phyloP scores from a whole-genome alignment of 2,888 invertebrate species.

The Caenorhabditis sp. region DNA sequence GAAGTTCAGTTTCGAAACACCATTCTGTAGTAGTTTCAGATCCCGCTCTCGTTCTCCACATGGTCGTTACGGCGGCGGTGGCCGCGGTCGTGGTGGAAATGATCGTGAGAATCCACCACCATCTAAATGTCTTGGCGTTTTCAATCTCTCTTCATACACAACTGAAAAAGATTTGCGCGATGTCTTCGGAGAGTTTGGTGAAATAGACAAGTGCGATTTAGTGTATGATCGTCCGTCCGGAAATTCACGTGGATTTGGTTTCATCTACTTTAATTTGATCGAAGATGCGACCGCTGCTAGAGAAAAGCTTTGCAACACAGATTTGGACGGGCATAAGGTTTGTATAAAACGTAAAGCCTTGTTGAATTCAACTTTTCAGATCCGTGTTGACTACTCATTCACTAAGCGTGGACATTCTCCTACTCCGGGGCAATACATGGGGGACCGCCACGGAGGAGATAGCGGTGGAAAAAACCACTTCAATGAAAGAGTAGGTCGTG shows the following conservation, averaged over 20 bases:
- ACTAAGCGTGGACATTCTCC: conserved; percentile 81
- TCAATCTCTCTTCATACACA: conserved; percentile 94
- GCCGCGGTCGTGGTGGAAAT: conserved; percentile 25
- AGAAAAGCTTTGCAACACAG: conserved; percentile 71
- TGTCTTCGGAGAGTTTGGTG: conserved; percentile 94
- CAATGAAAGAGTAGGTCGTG: conserved; percentile 21
- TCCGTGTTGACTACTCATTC: conserved; percentile 81
- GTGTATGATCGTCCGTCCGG: conserved; percentile 93
- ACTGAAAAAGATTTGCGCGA: conserved; percentile 94
- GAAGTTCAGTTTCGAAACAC: neutral
- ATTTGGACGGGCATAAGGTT: conserved; percentile 72
- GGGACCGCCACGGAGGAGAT: conserved; percentile 64
- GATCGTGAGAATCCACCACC: conserved; percentile 89
- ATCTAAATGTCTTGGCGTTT: conserved; percentile 94
- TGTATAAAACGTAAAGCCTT: neutral
- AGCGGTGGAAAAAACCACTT: conserved; percentile 32
- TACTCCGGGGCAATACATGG: conserved; percentile 82
- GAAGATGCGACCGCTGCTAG: conserved; percentile 78
- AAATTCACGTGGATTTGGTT: conserved; percentile 81
- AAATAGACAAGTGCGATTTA: conserved; percentile 91
- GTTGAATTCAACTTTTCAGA: conserved; percentile 34
- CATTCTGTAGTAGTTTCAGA: conserved; percentile 27
- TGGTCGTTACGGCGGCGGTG: conserved; percentile 43
- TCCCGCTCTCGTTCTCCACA: conserved; percentile 64
- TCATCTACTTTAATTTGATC: conserved; percentile 76